Evolutionary conservation across 2,113 vertebrate genomes (phyloP).

Genomic region (Pseudonaja textilis): DNA sequence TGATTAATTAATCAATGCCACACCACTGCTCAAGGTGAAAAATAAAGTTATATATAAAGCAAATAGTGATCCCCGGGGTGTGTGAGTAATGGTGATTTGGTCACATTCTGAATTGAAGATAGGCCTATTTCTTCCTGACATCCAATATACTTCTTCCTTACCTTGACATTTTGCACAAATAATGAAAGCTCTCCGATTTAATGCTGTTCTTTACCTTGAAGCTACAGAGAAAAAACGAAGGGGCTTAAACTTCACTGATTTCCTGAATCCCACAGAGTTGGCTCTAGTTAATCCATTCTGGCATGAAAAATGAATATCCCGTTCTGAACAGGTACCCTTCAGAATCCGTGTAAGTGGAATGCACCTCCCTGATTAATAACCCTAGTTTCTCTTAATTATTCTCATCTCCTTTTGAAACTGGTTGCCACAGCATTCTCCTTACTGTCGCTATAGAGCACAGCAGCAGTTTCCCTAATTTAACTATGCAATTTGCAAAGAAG

Average conservation of each 20-base stretch:
- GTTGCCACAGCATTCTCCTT: background rate
- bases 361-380: background rate
- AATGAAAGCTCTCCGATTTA: background rate
- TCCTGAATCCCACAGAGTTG: background rate
- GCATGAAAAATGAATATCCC: background rate
- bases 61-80: background rate
- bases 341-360: background rate
- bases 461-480: background rate
- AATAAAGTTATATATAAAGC: background rate
- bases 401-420: background rate
- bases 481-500: background rate
- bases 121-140: background rate
- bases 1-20: background rate
- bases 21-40: background rate
- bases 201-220: background rate
- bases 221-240: background rate
- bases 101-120: background rate
- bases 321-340: background rate
- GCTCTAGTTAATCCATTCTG: background rate
- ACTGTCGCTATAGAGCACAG: background rate
- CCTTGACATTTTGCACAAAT: background rate
- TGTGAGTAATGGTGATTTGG: background rate
- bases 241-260: background rate
- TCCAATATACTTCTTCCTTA: background rate
- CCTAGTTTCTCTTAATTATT: background rate